phyloP scores from a whole-genome alignment of 23 tunicate genomes.

The Phallusia fumigata region DNA sequence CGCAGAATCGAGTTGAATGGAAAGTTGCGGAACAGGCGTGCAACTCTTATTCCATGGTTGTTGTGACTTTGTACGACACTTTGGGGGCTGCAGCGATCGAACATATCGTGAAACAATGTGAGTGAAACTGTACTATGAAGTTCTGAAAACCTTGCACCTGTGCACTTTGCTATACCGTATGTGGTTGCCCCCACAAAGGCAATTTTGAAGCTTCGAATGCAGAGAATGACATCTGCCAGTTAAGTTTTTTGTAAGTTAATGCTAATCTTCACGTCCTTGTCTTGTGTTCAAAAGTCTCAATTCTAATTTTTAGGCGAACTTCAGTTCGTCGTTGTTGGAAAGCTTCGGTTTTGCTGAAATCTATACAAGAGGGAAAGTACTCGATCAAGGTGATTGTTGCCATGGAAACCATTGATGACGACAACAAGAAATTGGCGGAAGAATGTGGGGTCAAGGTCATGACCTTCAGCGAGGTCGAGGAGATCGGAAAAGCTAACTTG shows the following conservation, averaged over 20 bases:
- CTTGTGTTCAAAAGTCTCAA: not conserved
- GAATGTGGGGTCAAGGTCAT: conserved; percentile 41
- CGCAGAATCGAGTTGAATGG: conserved; percentile 93
- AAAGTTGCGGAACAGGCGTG: conserved; percentile 83
- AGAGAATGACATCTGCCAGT: too few relatives aligned
- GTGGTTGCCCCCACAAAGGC: too few relatives aligned
- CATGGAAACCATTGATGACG: conserved; percentile 60
- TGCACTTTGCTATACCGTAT: too few relatives aligned
- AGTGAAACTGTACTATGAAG: conserved; percentile 6
- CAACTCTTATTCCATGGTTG: conserved; percentile 81
- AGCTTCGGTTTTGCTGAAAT: conserved; percentile 35
- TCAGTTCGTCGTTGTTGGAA: conserved; percentile 57
- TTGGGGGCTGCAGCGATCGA: conserved; percentile 68
- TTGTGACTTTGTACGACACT: conserved; percentile 91
- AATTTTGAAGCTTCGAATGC: too few relatives aligned
- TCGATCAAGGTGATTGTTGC: conserved; percentile 29
- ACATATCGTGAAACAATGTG: conserved; percentile 60
- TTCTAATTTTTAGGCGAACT: too few relatives aligned
- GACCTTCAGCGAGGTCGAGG: conserved; percentile 52
- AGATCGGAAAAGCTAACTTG: conserved; percentile 54
- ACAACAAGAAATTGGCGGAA: conserved; percentile 38
- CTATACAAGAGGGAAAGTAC: conserved; percentile 33
- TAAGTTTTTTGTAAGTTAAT: too few relatives aligned
- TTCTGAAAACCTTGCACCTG: too few relatives aligned
- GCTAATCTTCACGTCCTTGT: too few relatives aligned